Evolutionary conservation across 2,797 vertebrate species (phyloP).

Genomic region (Paedocypris micromegethes): DNA sequence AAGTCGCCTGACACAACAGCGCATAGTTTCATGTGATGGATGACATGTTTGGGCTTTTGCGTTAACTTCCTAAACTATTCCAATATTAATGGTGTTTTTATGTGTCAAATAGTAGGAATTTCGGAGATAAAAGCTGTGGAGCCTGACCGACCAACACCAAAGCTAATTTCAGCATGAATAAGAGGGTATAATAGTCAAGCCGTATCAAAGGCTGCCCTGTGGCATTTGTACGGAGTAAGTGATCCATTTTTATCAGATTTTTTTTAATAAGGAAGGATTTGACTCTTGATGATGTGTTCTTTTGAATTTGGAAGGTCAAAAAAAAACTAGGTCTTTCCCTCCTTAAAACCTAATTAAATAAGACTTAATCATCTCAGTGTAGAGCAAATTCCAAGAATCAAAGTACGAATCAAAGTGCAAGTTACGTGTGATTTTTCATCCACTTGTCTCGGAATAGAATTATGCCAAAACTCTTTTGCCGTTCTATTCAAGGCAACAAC

Average conservation of each 20-base stretch:
- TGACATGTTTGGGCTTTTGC: neutral
- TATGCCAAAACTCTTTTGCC: no score
- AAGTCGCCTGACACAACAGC: no score
- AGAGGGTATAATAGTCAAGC: no score
- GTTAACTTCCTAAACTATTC: conserved; percentile 16
- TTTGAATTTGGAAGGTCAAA: no score
- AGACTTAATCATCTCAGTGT: neutral
- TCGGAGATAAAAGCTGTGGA: neutral
- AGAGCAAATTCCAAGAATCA: neutral
- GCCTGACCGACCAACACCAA: neutral
- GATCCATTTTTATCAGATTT: no score
- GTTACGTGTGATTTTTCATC: conserved; percentile 11
- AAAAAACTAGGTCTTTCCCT: neutral
- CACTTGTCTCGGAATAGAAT: no score
- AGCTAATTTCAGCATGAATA: neutral
- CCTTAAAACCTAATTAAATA: neutral
- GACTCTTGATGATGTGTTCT: no score
- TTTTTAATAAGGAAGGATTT: no score
- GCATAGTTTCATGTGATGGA: no score
- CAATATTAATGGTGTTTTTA: conserved; percentile 16
- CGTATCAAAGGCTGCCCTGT: no score
- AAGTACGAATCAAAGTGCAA: neutral
- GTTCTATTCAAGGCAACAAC: no score
- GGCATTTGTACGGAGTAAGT: no score
- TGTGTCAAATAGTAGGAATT: conserved; percentile 14